phyloP scores from a whole-genome alignment of 2,888 invertebrate genomes.

The Rhodophaea formosa region DNA sequence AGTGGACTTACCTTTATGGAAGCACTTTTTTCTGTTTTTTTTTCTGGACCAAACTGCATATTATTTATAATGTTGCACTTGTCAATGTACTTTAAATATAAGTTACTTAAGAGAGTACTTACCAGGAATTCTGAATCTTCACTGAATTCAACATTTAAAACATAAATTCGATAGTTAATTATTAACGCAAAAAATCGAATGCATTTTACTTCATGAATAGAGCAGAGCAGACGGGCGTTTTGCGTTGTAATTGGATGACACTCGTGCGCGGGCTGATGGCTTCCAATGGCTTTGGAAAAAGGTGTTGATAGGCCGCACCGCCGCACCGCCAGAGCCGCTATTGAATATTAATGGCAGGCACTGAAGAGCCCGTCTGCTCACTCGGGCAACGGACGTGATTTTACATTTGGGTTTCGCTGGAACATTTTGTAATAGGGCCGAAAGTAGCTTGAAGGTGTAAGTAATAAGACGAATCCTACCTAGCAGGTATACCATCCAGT shows the following conservation, averaged over 20 bases:
- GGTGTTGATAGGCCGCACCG: conserved; percentile 53
- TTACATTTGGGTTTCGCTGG: no score
- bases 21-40: no score
- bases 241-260: conserved; percentile 64
- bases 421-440: no score
- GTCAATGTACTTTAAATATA: no score
- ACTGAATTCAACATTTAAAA: background rate
- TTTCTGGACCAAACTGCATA: no score
- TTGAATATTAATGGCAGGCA: conserved; percentile 62
- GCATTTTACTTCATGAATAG: conserved; percentile 60
- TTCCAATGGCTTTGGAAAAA: conserved; percentile 54
- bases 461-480: no score
- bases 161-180: background rate
- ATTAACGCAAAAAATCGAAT: conserved; percentile 32
- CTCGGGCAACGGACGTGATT: conserved; percentile 4
- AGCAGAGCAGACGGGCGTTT: conserved; percentile 42
- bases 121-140: no score
- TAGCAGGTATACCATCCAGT: no score
- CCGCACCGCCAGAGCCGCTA: conserved; percentile 46
- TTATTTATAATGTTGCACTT: no score
- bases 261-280: conserved; percentile 58
- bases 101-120: no score
- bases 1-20: no score
- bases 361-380: conserved; percentile 51
- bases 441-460: no score